Conservation (phyloP, 1,140 invertebrate species). For the Sitobion miscanthi region DNA sequence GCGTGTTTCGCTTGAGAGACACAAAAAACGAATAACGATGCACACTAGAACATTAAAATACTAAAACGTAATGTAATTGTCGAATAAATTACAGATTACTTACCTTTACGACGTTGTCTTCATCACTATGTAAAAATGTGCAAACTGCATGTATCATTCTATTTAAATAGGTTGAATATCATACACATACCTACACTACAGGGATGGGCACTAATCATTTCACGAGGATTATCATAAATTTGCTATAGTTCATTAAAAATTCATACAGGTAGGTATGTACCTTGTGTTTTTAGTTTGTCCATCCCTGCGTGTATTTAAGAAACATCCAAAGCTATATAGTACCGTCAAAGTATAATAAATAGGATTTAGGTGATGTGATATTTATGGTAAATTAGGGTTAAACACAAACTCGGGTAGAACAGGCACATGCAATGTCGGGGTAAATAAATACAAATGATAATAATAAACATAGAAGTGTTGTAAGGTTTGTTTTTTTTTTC, state of each 20-base stretch:
- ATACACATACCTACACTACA: neutral
- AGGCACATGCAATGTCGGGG: slow-evolving; percentile 45
- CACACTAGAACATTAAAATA: neutral
- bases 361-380: slow-evolving; percentile 24
- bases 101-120: neutral
- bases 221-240: neutral
- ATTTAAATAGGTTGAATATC: neutral
- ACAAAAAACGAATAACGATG: neutral
- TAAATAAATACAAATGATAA: slow-evolving; percentile 17
- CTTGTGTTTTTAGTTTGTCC: slow-evolving; percentile 16
- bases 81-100: neutral
- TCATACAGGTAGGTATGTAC: neutral
- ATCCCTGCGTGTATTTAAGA: neutral
- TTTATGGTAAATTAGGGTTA: slow-evolving; percentile 13
- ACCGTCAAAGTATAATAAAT: slow-evolving; percentile 1
- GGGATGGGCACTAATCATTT: neutral
- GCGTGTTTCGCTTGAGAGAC: neutral
- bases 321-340: slow-evolving; percentile 8
- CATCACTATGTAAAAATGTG: neutral
- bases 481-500: slow-evolving; percentile 14
- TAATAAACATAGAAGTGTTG: neutral
- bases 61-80: neutral
- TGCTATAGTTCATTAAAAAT: neutral
- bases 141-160: neutral
- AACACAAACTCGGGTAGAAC: neutral